Percentiles rank a stretch among this genome's conserved stretches.
phyloP scores from a whole-genome alignment of 2,113 vertebrate species.

The Gymnobelideus leadbeateri region DNA sequence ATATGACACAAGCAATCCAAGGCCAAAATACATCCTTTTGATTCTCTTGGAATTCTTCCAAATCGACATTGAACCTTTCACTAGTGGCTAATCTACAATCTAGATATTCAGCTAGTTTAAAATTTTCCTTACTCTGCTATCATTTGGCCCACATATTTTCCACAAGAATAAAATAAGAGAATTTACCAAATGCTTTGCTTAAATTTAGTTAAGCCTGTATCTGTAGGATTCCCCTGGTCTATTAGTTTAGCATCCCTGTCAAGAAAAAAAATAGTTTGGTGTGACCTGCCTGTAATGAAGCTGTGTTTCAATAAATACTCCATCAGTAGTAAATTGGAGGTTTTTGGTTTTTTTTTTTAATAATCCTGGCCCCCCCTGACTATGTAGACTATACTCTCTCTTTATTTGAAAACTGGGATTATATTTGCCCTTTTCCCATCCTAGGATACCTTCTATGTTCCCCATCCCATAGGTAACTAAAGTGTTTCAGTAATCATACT shows the following conservation, averaged over 20 bases:
- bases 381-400: neutral
- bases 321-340: neutral
- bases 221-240: neutral
- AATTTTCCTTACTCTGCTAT: neutral
- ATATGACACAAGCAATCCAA: neutral
- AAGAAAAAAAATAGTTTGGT: neutral
- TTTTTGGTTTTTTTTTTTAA: no score
- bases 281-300: neutral
- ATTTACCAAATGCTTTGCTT: neutral
- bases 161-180: neutral
- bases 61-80: neutral
- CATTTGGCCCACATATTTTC: neutral
- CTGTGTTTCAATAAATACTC: neutral
- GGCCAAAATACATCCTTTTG: neutral
- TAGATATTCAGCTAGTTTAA: neutral
- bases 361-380: neutral
- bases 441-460: neutral
- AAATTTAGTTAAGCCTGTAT: neutral
- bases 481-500: neutral
- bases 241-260: neutral
- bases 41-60: neutral
- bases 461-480: neutral
- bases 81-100: neutral
- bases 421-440: neutral
- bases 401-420: neutral